Conservation (phyloP, 2,113 vertebrate species). For the Brachyistius frenatus region DNA sequence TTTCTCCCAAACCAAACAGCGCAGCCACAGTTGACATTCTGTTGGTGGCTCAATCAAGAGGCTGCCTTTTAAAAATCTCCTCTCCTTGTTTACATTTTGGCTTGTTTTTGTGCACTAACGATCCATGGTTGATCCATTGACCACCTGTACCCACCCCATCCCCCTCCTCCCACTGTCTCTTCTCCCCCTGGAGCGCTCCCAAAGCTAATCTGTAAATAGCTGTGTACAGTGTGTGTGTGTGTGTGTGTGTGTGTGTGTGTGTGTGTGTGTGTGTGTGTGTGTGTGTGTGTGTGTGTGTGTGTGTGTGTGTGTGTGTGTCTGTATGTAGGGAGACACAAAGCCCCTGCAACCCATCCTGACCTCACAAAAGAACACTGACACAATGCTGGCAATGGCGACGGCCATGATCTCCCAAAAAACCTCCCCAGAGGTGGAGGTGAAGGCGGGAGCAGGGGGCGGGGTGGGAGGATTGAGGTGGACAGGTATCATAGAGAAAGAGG, state of each 20-base stretch:
- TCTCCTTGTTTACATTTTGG: constrained; percentile 77
- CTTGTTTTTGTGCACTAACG: constrained; percentile 73
- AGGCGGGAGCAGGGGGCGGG: neutral
- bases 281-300: constrained; percentile 31
- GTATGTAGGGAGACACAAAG: constrained; percentile 65
- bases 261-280: constrained; percentile 44
- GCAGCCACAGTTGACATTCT: constrained; percentile 74
- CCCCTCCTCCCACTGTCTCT: constrained; percentile 51
- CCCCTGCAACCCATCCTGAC: constrained; percentile 25
- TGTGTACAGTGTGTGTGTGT: constrained; percentile 43
- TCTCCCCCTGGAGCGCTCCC: constrained; percentile 52
- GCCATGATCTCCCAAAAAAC: constrained; percentile 50
- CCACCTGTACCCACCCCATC: constrained; percentile 56
- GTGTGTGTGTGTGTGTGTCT: constrained; percentile 43
- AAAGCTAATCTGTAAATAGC: constrained; percentile 82
- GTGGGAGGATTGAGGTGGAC: constrained; percentile 45
- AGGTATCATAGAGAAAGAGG: constrained; percentile 45
- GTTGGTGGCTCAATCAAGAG: constrained; percentile 59
- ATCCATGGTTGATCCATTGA: constrained; percentile 60
- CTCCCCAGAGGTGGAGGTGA: constrained; percentile 32
- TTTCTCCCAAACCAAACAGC: constrained; percentile 67
- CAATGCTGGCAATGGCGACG: constrained; percentile 67
- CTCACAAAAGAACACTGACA: constrained; percentile 76
- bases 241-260: constrained; percentile 42
- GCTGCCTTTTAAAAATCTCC: constrained; percentile 54